Conservation (phyloP, 2,113 vertebrate species). For the Ranitomeya variabilis region DNA sequence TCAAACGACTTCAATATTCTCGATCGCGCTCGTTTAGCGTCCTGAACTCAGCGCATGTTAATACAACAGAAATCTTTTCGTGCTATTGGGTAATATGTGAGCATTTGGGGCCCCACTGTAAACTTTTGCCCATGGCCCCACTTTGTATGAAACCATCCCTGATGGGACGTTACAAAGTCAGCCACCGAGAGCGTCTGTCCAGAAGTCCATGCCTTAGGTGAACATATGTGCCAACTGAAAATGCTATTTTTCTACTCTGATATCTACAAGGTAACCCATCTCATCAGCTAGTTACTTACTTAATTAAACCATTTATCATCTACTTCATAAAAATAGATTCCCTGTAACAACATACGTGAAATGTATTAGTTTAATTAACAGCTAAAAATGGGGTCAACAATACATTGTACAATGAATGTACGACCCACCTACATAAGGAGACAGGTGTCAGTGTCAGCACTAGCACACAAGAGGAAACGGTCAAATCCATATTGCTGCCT, state of each 20-base stretch:
- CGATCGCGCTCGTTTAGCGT: too few relatives aligned
- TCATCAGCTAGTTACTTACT: slow-evolving; percentile 29
- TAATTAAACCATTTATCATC: slow-evolving; percentile 52
- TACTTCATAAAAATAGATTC: slow-evolving; percentile 48
- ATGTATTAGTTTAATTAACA: slow-evolving; percentile 50
- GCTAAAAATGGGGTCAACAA: slow-evolving; percentile 16
- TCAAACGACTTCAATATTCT: too few relatives aligned
- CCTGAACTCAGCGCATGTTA: too few relatives aligned
- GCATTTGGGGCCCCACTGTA: too few relatives aligned
- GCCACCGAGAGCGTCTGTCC: background rate
- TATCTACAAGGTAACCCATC: slow-evolving; percentile 50
- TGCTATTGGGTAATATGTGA: too few relatives aligned
- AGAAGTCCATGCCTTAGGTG: background rate
- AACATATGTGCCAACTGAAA: slow-evolving; percentile 19
- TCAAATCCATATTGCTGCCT: background rate
- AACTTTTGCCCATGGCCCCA: too few relatives aligned
- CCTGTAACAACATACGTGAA: slow-evolving; percentile 49
- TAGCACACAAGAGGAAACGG: background rate
- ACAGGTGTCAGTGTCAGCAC: slow-evolving; percentile 36
- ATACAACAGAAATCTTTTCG: too few relatives aligned
- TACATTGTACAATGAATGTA: background rate
- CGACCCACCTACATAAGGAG: background rate
- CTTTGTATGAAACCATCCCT: too few relatives aligned
- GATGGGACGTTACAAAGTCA: background rate
- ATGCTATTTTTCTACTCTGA: slow-evolving; percentile 29